Conservation (phyloP, 2,888 invertebrate species). For the Lomographa bimaculata region DNA sequence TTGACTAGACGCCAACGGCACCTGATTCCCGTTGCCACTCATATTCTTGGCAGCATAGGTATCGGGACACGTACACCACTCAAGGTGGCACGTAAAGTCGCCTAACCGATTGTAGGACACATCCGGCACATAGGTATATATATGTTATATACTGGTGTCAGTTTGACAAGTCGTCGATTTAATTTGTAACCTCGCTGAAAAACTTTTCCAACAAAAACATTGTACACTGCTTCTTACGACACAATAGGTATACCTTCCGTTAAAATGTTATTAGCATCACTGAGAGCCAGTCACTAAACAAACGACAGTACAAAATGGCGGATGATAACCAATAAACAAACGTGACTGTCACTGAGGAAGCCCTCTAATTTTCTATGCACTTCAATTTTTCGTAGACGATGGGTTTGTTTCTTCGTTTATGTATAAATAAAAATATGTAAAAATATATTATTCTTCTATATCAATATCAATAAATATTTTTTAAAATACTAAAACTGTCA, state of each 20-base stretch:
- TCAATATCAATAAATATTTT: conserved; percentile 66
- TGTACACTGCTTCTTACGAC: conserved; percentile 70
- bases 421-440: conserved; percentile 69
- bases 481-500: conserved; percentile 71
- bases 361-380: conserved; percentile 39
- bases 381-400: conserved; percentile 32
- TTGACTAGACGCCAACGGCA: conserved; percentile 84
- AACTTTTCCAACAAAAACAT: conserved; percentile 78
- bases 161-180: conserved; percentile 73
- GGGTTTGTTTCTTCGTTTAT: conserved; percentile 47
- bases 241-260: conserved; percentile 66
- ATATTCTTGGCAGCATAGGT: conserved; percentile 85
- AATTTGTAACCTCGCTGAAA: conserved; percentile 65
- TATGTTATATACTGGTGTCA: conserved; percentile 65
- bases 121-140: conserved; percentile 78
- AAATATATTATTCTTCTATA: conserved; percentile 64
- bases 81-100: conserved; percentile 85
- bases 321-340: conserved; percentile 83
- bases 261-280: conserved; percentile 70
- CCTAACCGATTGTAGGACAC: conserved; percentile 82
- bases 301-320: conserved; percentile 84
- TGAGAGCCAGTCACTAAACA: conserved; percentile 80
- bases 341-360: conserved; percentile 72
- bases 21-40: conserved; percentile 87
- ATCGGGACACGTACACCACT: conserved; percentile 84